Evolutionary conservation across 2,113 vertebrate genomes (phyloP), one percentile per base, ranked within the genome.

Genomic region (Hydrochoerus hydrochaeris): DNA sequence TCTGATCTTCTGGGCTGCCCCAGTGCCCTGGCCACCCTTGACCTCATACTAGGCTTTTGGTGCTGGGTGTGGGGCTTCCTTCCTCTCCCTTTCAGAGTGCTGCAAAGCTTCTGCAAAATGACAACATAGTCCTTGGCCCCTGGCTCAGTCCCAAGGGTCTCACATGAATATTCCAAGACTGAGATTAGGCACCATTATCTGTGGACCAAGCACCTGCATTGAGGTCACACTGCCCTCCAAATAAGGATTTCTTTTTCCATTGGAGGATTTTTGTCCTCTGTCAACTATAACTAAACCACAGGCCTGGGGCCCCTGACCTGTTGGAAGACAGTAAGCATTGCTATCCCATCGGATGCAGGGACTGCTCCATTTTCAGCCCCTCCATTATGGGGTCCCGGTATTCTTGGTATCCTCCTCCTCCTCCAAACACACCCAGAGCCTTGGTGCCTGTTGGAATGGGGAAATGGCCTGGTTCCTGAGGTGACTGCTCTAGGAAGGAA

Each of bases 161-260:
- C 35, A 4, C 0, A 10, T 46, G 88, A 94, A 30, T 6, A 38
- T 69, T 57, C 7, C 20, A 35, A 63, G 77, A 44, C 3, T 1
- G 1, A 96, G 95, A 80, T 67, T 22, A 62, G 41, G 44, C 46
- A 60, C 32, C 73, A 38, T 94, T 67, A n/a, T 90, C 95, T 95
- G 38, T 16, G 20, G 41, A 62, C 57, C 80, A 81, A 89, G 58
- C 69, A 75, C 41, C 87, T 14, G 63, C 78, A 49, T n/a, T 3
- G 3, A 0, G 44, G 69, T 41, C 13, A 0, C 1, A 5, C 58
- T 0, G 0, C 24, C 38, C 75, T 75, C 30, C 0, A 67, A 20
- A 3, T 95, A 86, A 83, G 80, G 96, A 32, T 95, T 97, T 89
- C 4, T 8, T 77, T 46, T 95, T 93, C 81, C 65, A n/a, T 14